Base-by-base conservation (phyloP, 2,888 invertebrate species). In the Lordiphosa andalusiaca region DNA sequence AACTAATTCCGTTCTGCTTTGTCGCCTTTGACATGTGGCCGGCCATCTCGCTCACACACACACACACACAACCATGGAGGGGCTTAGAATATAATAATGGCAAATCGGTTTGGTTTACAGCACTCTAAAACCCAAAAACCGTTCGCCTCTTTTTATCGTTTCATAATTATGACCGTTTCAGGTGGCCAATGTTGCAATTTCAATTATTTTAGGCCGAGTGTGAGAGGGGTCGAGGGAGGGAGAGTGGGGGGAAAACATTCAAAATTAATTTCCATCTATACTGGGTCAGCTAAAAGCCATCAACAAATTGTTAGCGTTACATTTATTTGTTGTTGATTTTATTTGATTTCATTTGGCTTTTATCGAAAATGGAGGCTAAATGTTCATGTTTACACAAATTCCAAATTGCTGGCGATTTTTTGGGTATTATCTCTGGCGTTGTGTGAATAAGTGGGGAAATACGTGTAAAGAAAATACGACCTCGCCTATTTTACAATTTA, bases 1-100 rank as follows among this genome's bases (percentile, higher is more conserved):
- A 81, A 81, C 84, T 84, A 84, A 81, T 84, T 83, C 80, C 69
- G 73, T 68, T 73, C 69, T 81, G 77, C 84, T 82, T 78, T 78
- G 82, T 63, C 84, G 84, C 78, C 73, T 71, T 71, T 77, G 71
- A 73, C 60, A 62, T 56, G 61, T 53, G 62, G 61, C 57, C 60
- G 49, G 40, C 56, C 49, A 53, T 60, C 73, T 41, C 51, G 6
- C 16, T 30, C 25, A 6, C 25, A 6, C 25, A 25, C 25, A 25
- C 25, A 25, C 25, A 25, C 39, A 36, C 21, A n/a, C 37, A 10
- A 40, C 40, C 33, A 40, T 10, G 4, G 6, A 1, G 9, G 9
- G 30, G 30, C 30, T 30, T 30, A 9, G 30, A 30, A 30, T 2
- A 30, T 30, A 30, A 30, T 30, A 30, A 30, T 30, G 30, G 53